A percentile compares a stretch with the other conserved stretches of the same genome.
phyloP scores from a whole-genome alignment of 2,113 vertebrate genomes.

The Hyla sarda region DNA sequence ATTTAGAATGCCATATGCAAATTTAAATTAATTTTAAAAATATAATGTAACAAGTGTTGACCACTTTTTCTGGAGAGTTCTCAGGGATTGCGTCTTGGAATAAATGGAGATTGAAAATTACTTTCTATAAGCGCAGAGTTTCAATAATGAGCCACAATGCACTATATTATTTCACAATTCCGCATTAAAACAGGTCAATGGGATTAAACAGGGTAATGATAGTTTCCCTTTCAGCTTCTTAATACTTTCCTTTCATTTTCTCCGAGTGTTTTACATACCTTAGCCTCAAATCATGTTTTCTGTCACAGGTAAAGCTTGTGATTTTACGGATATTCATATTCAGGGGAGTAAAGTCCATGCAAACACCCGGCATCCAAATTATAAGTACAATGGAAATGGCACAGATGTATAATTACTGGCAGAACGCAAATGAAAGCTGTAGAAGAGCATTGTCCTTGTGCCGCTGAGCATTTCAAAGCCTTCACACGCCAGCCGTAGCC shows the following conservation, averaged over 20 bases:
- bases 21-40: neutral
- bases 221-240: slow-evolving; percentile 6
- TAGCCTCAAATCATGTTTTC: slow-evolving; percentile 16
- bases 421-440: neutral
- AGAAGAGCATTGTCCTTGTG: neutral
- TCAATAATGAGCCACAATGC: neutral
- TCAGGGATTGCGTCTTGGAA: neutral
- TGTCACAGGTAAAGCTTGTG: neutral
- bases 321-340: slow-evolving; percentile 9
- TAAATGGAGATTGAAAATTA: neutral
- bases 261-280: neutral
- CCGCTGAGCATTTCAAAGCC: slow-evolving; percentile 6
- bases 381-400: neutral
- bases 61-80: too few relatives aligned
- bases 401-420: neutral
- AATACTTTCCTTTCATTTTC: slow-evolving; percentile 10
- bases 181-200: neutral
- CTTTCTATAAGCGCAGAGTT: neutral
- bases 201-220: slow-evolving; percentile 8
- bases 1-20: too few relatives aligned
- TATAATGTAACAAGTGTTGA: too few relatives aligned
- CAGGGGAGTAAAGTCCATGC: neutral
- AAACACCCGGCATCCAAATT: neutral
- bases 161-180: neutral
- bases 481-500: neutral